Evolutionary conservation across 2,113 vertebrate species (phyloP).

Genomic region (Calyptomena viridis): DNA sequence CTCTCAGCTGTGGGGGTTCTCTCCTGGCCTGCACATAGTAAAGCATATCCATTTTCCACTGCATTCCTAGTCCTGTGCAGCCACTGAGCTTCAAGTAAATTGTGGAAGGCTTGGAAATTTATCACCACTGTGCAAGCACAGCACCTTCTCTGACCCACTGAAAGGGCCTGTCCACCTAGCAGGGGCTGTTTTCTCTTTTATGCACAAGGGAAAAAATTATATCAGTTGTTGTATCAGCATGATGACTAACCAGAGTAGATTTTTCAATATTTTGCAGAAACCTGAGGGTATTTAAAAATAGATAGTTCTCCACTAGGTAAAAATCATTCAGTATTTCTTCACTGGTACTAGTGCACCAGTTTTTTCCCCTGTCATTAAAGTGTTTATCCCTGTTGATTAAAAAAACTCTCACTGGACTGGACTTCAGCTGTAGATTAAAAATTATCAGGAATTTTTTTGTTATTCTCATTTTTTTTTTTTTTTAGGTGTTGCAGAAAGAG

Average conservation of each 20-base stretch:
- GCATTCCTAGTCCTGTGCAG: not conserved
- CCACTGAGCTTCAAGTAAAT: not conserved
- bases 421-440: not conserved
- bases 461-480: not conserved
- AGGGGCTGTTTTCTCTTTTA: not conserved
- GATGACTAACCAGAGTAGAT: not conserved
- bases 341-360: not conserved
- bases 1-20: constrained; percentile 20
- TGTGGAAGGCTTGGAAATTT: not conserved
- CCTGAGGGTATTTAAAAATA: not conserved
- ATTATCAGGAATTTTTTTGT: not conserved
- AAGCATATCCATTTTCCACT: not conserved
- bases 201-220: not conserved
- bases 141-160: not conserved
- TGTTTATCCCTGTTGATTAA: not conserved
- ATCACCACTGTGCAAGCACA: not conserved
- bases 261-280: not conserved
- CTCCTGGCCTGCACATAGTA: not conserved
- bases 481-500: not conserved
- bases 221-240: not conserved
- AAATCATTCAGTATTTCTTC: not conserved
- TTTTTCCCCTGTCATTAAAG: not conserved
- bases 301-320: not conserved
- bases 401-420: not conserved
- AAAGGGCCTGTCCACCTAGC: not conserved